Conservation (phyloP, 2,888 invertebrate species). For the Megaustenia siamemsis region DNA sequence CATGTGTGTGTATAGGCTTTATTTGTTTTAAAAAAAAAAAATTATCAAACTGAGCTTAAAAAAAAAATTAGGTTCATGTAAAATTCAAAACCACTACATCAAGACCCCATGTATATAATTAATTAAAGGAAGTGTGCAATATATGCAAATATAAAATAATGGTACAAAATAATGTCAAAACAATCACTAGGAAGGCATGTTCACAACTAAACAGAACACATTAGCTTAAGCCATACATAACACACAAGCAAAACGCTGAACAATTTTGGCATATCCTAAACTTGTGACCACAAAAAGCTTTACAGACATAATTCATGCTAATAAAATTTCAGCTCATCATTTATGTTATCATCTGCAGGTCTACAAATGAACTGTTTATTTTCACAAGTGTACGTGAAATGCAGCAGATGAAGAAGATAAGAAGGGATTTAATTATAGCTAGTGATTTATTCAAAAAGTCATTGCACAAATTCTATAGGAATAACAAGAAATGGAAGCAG, state of each 20-base stretch:
- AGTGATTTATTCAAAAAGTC: no score
- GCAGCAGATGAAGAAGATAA: no score
- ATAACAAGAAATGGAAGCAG: no score
- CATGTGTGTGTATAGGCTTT: background rate
- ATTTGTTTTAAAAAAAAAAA: conserved; percentile 30
- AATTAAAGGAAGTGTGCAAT: conserved; percentile 2
- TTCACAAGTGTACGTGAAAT: no score
- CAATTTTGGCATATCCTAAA: background rate
- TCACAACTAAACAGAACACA: background rate
- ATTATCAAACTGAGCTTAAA: conserved; percentile 37
- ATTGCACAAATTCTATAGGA: no score
- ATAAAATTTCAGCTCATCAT: no score
- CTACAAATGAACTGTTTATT: no score
- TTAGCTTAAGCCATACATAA: background rate
- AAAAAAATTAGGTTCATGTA: conserved; percentile 28
- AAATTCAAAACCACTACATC: conserved; percentile 36
- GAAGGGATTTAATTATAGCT: no score
- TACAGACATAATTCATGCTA: no score
- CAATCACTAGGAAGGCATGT: conserved; percentile 27
- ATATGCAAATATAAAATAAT: background rate
- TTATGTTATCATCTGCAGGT: no score
- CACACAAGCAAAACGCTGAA: background rate
- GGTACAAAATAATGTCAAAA: conserved; percentile 21
- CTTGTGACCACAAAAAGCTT: background rate
- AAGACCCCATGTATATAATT: conserved; percentile 21